These are phyloP conservation scores for Cydia fagiglandana DNA, from an alignment of 1,140 invertebrate species.

Conservation along the genomic window DNA sequence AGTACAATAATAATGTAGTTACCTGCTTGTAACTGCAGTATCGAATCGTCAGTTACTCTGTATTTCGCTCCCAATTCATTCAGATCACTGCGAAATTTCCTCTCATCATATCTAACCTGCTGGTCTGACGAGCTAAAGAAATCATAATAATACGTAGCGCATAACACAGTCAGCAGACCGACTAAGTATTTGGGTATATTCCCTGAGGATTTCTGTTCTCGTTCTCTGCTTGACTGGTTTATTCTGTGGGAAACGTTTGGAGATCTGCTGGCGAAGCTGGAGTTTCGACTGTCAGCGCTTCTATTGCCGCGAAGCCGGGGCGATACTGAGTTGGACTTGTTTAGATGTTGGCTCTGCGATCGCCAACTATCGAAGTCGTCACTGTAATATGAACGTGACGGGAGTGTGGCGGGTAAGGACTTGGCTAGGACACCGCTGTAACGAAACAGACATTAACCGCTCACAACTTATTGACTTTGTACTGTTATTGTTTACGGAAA, in stretches of 20 bases:
- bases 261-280: background rate
- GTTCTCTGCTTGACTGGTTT: background rate
- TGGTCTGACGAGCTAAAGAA: background rate
- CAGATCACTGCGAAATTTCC: constrained; percentile 58
- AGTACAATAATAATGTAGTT: no score
- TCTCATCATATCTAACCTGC: constrained; percentile 48
- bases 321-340: background rate
- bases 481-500: background rate
- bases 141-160: background rate
- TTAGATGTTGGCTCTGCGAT: background rate
- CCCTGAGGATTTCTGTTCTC: background rate
- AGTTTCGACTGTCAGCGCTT: constrained; percentile 14
- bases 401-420: constrained; percentile 59
- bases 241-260: constrained; percentile 14
- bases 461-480: constrained; percentile 39
- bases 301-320: background rate
- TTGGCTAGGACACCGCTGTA: constrained; percentile 62
- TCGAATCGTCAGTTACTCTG: constrained; percentile 55
- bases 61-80: constrained; percentile 57
- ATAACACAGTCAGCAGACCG: background rate
- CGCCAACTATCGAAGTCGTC: constrained; percentile 40
- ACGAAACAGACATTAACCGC: constrained; percentile 59
- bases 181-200: background rate
- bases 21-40: constrained; percentile 62
- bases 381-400: constrained; percentile 54